phyloP scores from a whole-genome alignment of 2,797 vertebrate species.

The Neosilurus hyrtlii region DNA sequence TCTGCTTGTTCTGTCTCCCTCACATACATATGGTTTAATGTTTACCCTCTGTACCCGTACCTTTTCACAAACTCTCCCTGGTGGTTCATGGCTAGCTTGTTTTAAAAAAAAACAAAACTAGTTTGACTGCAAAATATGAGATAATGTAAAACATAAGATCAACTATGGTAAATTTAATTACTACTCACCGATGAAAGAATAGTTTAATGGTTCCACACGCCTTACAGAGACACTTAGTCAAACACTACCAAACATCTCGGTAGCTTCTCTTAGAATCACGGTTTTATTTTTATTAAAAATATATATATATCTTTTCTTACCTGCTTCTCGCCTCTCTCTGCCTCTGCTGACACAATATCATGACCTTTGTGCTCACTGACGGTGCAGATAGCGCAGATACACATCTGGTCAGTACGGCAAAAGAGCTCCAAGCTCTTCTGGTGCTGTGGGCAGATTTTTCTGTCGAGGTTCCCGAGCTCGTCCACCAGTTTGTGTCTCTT shows the following conservation, averaged over 20 bases:
- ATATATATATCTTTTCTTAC: slow-evolving; percentile 59
- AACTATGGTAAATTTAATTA: neutral
- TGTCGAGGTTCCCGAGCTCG: slow-evolving; percentile 91
- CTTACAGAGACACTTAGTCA: neutral
- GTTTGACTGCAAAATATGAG: slow-evolving; percentile 19
- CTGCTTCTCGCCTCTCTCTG: slow-evolving; percentile 91
- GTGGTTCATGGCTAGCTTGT: slow-evolving; percentile 5
- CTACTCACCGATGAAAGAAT: neutral
- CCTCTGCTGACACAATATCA: slow-evolving; percentile 93
- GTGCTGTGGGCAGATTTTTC: slow-evolving; percentile 93
- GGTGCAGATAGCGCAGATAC: slow-evolving; percentile 96
- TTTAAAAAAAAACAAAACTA: slow-evolving; percentile 34
- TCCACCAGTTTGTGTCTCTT: slow-evolving; percentile 95
- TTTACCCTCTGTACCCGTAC: slow-evolving; percentile 9
- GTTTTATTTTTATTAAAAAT: neutral
- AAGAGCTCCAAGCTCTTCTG: slow-evolving; percentile 98
- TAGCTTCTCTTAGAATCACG: neutral
- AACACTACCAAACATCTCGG: neutral
- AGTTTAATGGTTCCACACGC: neutral
- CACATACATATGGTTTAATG: slow-evolving; percentile 7
- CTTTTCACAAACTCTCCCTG: slow-evolving; percentile 9
- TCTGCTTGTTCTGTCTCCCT: neutral
- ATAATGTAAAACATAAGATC: neutral
- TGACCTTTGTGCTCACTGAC: slow-evolving; percentile 97
- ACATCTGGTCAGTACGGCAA: slow-evolving; percentile 95